phyloP scores from a whole-genome alignment of 2,888 invertebrate genomes.

The Sthenelais limicola region DNA sequence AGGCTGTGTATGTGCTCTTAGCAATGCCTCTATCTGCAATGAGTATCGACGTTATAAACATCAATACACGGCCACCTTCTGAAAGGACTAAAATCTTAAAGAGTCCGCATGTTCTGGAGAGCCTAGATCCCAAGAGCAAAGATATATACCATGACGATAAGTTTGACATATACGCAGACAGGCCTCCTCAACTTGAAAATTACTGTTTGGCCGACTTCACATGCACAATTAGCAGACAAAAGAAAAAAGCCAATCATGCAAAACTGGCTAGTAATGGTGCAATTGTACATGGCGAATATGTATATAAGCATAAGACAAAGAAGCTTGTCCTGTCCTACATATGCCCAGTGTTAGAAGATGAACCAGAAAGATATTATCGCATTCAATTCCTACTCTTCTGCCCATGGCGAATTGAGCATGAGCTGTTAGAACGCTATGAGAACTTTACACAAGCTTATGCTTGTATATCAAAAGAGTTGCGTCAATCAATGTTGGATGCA shows the following conservation, averaged over 20 bases:
- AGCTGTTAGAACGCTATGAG: too few species aligned
- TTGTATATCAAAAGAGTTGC: too few species aligned
- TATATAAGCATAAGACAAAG: background rate
- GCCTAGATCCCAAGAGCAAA: background rate
- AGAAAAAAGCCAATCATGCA: background rate
- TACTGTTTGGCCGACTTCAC: background rate
- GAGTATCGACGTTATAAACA: background rate
- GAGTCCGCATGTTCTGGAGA: background rate
- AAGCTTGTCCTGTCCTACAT: too few species aligned
- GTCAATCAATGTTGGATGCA: too few species aligned
- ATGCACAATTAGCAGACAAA: background rate
- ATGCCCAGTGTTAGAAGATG: too few species aligned
- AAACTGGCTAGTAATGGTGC: background rate
- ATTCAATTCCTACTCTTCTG: too few species aligned
- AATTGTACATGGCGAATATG: background rate
- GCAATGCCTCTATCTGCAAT: background rate
- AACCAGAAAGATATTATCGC: too few species aligned
- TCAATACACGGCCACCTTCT: background rate
- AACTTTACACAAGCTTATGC: too few species aligned
- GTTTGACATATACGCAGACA: background rate
- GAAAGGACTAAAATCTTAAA: background rate
- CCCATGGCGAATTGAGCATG: too few species aligned
- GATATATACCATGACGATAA: background rate
- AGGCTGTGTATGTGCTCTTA: background rate
- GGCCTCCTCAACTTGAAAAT: background rate